Conservation (phyloP, 2,888 invertebrate genomes). For the Hedya salicella region DNA sequence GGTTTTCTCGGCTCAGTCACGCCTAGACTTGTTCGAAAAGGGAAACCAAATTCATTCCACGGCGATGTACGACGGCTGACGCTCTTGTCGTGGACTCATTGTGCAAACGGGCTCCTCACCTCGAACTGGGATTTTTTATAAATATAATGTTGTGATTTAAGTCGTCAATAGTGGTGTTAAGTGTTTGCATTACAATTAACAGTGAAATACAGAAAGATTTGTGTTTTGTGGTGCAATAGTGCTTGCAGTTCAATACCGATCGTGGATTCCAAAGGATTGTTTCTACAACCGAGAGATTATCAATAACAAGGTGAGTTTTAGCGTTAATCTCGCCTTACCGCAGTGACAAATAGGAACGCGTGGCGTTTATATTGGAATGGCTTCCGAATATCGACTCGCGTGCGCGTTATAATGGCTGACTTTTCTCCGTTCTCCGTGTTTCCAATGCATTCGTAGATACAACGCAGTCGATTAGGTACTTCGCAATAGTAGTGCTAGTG, state of each 20-base stretch:
- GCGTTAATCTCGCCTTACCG: conserved; percentile 48
- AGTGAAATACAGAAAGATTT: conserved; percentile 71
- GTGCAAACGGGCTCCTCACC: conserved; percentile 76
- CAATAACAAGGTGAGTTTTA: conserved; percentile 69
- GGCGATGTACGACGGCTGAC: conserved; percentile 83
- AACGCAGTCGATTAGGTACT: conserved; percentile 36
- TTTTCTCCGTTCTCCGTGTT: conserved; percentile 61
- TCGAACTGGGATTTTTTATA: conserved; percentile 70
- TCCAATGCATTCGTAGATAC: conserved; percentile 43
- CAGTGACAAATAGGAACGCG: conserved; percentile 57
- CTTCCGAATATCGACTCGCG: conserved; percentile 83
- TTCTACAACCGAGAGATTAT: conserved; percentile 65
- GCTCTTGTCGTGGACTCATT: conserved; percentile 79
- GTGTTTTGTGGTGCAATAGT: conserved; percentile 81
- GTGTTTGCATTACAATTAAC: conserved; percentile 68
- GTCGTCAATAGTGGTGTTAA: conserved; percentile 74
- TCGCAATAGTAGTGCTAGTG: conserved; percentile 47
- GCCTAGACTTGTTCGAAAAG: conserved; percentile 84
- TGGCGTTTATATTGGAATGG: conserved; percentile 76
- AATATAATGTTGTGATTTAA: conserved; percentile 77
- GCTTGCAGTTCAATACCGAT: conserved; percentile 65
- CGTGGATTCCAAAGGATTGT: conserved; percentile 81
- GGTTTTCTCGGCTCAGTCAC: conserved; percentile 79
- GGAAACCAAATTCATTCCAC: conserved; percentile 82
- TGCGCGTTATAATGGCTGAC: conserved; percentile 83